Percentiles rank a stretch among this genome's conserved stretches.
Evolutionary conservation across 2,888 invertebrate species (phyloP).

Genomic region (Drosophila barbarae): DNA sequence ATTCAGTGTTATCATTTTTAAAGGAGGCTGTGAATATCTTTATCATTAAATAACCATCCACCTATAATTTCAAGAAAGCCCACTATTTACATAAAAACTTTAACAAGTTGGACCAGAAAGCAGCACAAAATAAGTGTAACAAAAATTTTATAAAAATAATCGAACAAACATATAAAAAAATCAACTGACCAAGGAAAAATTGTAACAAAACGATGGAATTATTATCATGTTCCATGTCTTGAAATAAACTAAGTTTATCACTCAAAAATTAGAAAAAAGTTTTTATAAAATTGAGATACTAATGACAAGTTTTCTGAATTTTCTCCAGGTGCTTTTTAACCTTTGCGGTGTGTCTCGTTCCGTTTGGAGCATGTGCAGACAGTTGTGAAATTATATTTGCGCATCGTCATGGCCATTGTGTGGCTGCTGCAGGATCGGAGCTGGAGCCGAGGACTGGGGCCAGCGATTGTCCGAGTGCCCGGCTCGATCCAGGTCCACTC

Average conservation of each 20-base stretch:
- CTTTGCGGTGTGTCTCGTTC: slow-evolving; percentile 58
- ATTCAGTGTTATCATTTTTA: neutral
- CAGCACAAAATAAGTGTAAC: too few relatives aligned
- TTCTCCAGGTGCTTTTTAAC: slow-evolving; percentile 16
- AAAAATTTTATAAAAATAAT: too few relatives aligned
- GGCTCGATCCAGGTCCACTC: slow-evolving; percentile 15
- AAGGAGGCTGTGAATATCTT: too few relatives aligned
- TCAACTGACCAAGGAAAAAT: neutral
- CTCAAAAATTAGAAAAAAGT: neutral
- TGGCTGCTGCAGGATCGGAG: slow-evolving; percentile 43
- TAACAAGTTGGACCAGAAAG: too few relatives aligned
- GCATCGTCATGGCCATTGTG: slow-evolving; percentile 71
- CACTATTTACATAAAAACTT: too few relatives aligned
- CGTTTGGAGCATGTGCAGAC: slow-evolving; percentile 76
- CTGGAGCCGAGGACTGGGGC: slow-evolving; percentile 19
- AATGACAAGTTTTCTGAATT: neutral
- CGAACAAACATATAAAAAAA: neutral
- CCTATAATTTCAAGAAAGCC: too few relatives aligned
- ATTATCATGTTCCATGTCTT: too few relatives aligned
- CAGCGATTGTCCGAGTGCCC: slow-evolving; percentile 7
- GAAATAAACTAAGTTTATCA: too few relatives aligned
- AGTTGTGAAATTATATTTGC: slow-evolving; percentile 78
- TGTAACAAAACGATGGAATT: too few relatives aligned
- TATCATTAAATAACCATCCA: too few relatives aligned
- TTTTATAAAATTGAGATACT: neutral